Evolutionary conservation across 2,113 vertebrate genomes (phyloP).

Genomic region (Ctenomys sociabilis): DNA sequence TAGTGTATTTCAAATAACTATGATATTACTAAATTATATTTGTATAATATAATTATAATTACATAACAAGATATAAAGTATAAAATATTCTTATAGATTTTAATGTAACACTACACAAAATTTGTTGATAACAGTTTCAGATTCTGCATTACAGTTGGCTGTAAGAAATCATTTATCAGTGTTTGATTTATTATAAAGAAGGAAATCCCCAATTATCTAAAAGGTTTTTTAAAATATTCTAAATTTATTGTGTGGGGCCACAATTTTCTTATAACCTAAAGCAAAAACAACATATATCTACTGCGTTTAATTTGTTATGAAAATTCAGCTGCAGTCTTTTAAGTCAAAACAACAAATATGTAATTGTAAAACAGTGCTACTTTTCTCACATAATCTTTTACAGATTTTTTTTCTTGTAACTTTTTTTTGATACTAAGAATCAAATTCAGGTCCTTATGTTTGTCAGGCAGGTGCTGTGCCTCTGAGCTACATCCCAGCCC

Average conservation of each 20-base stretch:
- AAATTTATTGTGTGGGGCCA: background rate
- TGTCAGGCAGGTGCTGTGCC: no score
- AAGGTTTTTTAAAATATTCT: constrained; percentile 44
- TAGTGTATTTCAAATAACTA: background rate
- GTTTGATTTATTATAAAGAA: constrained; percentile 35
- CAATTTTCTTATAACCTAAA: background rate
- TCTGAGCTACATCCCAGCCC: no score
- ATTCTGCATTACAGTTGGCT: background rate
- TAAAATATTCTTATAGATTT: background rate
- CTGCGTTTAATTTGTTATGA: background rate
- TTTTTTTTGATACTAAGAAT: background rate
- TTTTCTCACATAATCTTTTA: background rate
- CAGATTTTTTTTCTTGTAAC: background rate
- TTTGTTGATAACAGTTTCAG: background rate
- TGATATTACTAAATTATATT: background rate
- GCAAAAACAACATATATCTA: background rate
- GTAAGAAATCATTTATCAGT: background rate
- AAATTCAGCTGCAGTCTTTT: constrained; percentile 10
- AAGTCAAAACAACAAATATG: background rate
- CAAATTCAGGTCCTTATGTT: no score
- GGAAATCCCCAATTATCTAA: background rate
- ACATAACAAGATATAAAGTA: background rate
- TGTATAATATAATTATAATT: no score
- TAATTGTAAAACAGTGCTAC: background rate
- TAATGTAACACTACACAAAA: background rate